phyloP scores from a whole-genome alignment of 2,888 invertebrate genomes.

The Xylophagus ater region DNA sequence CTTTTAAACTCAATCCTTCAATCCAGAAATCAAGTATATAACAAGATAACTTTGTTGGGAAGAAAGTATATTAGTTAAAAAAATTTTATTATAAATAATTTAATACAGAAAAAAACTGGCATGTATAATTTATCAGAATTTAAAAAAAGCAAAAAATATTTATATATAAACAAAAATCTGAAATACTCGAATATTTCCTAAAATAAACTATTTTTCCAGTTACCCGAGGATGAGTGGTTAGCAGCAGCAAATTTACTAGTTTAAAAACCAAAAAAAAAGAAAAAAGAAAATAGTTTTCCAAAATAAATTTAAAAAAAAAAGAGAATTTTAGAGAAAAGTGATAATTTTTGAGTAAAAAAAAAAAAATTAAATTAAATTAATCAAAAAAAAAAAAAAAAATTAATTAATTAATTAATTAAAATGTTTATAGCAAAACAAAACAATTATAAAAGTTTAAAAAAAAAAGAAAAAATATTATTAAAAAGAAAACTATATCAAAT shows the following conservation, averaged over 20 bases:
- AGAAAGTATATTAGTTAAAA: too few species aligned
- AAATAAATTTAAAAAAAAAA: background rate
- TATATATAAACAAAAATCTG: too few species aligned
- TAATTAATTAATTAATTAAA: background rate
- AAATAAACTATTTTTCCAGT: conserved; percentile 43
- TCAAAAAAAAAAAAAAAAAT: background rate
- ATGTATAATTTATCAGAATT: too few species aligned
- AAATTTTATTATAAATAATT: too few species aligned
- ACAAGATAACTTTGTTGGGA: too few species aligned
- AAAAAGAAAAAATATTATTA: background rate
- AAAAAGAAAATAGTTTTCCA: background rate
- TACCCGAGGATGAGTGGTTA: conserved; percentile 82
- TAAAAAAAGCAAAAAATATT: too few species aligned
- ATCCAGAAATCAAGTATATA: too few species aligned
- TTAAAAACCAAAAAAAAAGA: conserved; percentile 40
- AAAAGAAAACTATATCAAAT: background rate
- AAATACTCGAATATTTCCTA: too few species aligned
- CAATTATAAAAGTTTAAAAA: background rate
- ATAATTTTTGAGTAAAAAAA: conserved; percentile 6
- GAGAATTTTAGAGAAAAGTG: conserved; percentile 7
- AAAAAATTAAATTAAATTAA: background rate
- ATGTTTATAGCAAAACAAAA: background rate
- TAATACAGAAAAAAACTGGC: too few species aligned
- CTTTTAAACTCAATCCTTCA: too few species aligned
- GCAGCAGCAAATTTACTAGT: conserved; percentile 76